Evolutionary conservation across 2,888 invertebrate genomes (phyloP).

Genomic region (Epiperipatus broadwayi): DNA sequence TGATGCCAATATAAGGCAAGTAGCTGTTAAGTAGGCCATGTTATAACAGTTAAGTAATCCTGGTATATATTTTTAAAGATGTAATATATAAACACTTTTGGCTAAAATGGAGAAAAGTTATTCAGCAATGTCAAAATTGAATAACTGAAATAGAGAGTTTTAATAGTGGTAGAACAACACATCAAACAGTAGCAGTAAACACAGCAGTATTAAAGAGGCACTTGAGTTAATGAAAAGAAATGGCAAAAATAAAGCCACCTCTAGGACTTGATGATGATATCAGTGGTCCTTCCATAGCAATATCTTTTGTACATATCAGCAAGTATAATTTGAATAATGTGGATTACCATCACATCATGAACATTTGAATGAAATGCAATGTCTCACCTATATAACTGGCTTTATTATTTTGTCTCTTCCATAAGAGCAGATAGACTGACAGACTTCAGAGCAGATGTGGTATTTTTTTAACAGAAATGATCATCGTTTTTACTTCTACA

Average conservation of each 20-base stretch:
- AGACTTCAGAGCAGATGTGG: no score
- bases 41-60: conserved; percentile 75
- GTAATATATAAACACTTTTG: conserved; percentile 84
- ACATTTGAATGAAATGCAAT: no score
- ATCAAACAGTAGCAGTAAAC: conserved; percentile 50
- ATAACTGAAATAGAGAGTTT: conserved; percentile 64
- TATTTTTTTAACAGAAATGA: no score
- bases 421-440: no score
- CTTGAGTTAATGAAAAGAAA: conserved; percentile 59
- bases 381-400: no score
- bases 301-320: neutral
- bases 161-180: conserved; percentile 52
- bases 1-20: conserved; percentile 84
- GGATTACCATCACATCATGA: no score
- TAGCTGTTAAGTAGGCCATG: conserved; percentile 89
- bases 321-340: no score
- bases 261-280: conserved; percentile 44
- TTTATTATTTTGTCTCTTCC: no score
- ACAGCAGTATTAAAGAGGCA: conserved; percentile 58
- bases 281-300: neutral
- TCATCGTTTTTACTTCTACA: no score
- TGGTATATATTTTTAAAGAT: conserved; percentile 58
- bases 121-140: conserved; percentile 72
- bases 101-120: conserved; percentile 74
- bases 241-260: conserved; percentile 60